Percentiles rank a stretch among this genome's conserved stretches.
Conservation (phyloP, 2,797 vertebrate genomes). For the Acanthis flammea region DNA sequence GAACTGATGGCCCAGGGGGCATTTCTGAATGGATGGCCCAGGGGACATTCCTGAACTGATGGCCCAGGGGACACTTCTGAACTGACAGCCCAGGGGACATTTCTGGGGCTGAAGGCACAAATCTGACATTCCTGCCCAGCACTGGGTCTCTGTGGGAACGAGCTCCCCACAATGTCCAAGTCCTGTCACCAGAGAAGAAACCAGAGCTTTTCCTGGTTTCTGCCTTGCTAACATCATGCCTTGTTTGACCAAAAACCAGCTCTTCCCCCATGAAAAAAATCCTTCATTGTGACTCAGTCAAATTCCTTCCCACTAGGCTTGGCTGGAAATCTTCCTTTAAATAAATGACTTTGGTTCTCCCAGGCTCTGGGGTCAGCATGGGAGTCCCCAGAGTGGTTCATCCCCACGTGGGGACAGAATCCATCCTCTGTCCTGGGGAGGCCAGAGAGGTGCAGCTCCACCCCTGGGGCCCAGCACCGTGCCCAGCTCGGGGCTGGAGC, state of each 20-base stretch:
- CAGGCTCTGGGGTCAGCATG: not conserved
- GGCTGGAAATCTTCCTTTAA: not conserved
- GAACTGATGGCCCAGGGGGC: too few relatives aligned
- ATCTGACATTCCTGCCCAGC: not conserved
- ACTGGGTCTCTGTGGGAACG: not conserved
- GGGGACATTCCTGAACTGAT: not conserved
- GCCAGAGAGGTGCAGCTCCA: not conserved
- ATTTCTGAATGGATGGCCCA: too few relatives aligned
- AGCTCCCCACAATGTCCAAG: accelerated
- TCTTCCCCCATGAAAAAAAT: not conserved
- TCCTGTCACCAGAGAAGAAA: not conserved
- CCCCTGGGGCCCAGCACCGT: accelerated
- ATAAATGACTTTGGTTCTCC: not conserved
- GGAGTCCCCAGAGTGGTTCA: accelerated
- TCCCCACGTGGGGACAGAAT: not conserved
- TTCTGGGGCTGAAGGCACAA: not conserved
- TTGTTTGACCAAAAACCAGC: not conserved
- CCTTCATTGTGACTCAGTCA: not conserved
- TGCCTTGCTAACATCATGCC: not conserved
- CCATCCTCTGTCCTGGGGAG: not conserved
- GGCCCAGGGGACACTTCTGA: too few relatives aligned
- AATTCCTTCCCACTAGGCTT: not conserved
- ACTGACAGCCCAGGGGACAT: too few relatives aligned
- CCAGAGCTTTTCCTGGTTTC: not conserved
- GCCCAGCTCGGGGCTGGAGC: not conserved